Base-by-base conservation (phyloP, 2,888 invertebrate species). In the Antheraea yamamai region DNA sequence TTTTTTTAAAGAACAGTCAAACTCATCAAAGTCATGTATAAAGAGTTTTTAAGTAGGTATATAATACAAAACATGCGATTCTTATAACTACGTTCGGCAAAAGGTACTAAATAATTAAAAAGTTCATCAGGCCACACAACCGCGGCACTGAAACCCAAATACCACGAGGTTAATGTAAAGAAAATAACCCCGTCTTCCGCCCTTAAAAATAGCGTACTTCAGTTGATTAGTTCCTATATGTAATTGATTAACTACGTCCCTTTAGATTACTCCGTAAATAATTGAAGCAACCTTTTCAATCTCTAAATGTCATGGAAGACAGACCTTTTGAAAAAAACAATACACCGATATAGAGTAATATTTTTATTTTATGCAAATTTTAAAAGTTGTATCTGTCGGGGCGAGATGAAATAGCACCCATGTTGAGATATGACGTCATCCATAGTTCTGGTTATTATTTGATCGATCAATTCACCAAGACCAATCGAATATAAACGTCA, bases 131-230 rank as follows among this genome's bases (percentile, higher is more conserved):
- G 26, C 47, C 73, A 39, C 47, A 55, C 39, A 55, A 55, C 68
- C 16, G 68, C n/a, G 16, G 8, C 58, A 55, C 18, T 39, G 70
- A 58, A 39, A 58, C 23, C 16, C 26, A 70, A 75, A 73, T 75
- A 73, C 73, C 73, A 70, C 73, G 68, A 47, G 55, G 68, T 58
- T 75, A 75, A 75, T 75, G 68, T 73, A 75, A 75, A 73, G 70
- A 55, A 75, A 73, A 75, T 73, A 75, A 68, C 58, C 26, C 58
- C 23, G 39, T 51, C 58, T 26, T 55, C n/a, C 55, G 18, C 7
- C 47, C 7, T 18, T 4, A 18, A 12, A 18, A 26, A 70, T 68
- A 16, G 8, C 39, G 12, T 39, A 35, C 39, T 73, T 39, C 30
- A 47, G 68, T 73, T 64, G 75, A 75, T 73, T 61, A 58, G 55